Evolutionary conservation across 2,888 invertebrate species (phyloP).

Genomic region (Agrotis exclamationis): DNA sequence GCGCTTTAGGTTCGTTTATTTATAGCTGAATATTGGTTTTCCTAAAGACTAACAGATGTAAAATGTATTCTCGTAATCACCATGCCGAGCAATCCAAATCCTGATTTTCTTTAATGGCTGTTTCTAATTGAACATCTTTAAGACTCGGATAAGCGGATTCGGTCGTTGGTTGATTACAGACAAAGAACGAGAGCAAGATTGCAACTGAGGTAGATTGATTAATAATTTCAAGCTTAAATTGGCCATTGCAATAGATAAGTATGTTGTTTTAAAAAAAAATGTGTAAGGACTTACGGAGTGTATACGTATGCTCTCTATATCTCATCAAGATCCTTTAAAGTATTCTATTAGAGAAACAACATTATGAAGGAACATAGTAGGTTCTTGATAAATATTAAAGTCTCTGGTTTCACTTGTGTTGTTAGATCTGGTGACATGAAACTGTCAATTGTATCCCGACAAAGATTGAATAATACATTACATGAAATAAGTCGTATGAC

Average conservation of each 20-base stretch:
- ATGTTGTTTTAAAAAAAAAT: no score
- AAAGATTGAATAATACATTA: constrained; percentile 52
- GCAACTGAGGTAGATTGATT: no score
- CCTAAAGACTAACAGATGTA: background rate
- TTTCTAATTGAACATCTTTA: no score
- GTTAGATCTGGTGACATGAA: constrained; percentile 43
- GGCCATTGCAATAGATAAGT: no score
- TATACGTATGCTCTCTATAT: no score
- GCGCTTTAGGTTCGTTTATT: background rate
- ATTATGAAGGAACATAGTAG: background rate
- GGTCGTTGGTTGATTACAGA: no score
- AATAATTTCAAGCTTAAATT: no score
- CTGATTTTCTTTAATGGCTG: no score
- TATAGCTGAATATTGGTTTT: constrained; percentile 6
- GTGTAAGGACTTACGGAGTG: no score
- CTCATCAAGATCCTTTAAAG: no score
- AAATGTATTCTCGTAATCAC: background rate
- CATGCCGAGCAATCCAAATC: background rate
- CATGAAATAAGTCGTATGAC: constrained; percentile 51
- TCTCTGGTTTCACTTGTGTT: background rate
- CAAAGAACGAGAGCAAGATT: no score
- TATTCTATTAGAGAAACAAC: background rate
- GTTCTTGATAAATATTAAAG: constrained; percentile 10
- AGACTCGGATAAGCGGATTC: no score
- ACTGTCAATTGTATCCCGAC: constrained; percentile 47